Percentiles rank a stretch among this genome's conserved stretches.
phyloP scores from a whole-genome alignment of 2,888 invertebrate species.

The Diaperis boleti region DNA sequence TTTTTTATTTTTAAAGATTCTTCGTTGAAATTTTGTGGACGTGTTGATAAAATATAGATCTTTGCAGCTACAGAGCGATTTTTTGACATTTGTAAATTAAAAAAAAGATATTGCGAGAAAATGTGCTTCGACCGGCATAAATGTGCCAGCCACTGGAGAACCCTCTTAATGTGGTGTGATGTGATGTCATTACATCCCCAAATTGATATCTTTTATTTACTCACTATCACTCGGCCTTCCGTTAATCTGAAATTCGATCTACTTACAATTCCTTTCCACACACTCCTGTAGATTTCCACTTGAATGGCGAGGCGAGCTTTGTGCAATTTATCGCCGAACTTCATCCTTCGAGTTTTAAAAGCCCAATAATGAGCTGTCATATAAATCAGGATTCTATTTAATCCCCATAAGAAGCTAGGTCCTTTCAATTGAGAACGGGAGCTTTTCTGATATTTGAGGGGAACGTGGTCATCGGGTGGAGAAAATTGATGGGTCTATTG shows the following conservation, averaged over 20 bases:
- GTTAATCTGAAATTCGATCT: background rate
- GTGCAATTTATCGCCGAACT: conserved; percentile 2
- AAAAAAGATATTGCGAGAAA: no score
- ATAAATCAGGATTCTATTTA: conserved; percentile 13
- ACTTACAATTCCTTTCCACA: background rate
- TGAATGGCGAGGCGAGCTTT: background rate
- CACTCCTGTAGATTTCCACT: background rate
- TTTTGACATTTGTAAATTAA: no score
- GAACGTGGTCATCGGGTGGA: background rate
- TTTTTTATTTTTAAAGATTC: no score
- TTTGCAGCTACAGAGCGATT: no score
- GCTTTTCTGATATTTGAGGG: background rate
- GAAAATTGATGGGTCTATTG: conserved; percentile 6
- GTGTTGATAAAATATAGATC: no score
- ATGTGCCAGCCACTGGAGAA: no score
- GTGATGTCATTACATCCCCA: no score
- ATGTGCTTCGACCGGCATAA: no score
- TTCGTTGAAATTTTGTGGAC: no score
- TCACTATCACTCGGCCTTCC: background rate
- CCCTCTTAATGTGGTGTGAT: no score
- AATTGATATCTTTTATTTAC: no score
- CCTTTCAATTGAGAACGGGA: conserved; percentile 3
- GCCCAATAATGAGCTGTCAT: conserved; percentile 6
- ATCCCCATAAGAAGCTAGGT: background rate
- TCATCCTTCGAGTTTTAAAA: background rate